Evolutionary conservation across 2,113 vertebrate genomes (phyloP).

Genomic region (Symphodus melops): DNA sequence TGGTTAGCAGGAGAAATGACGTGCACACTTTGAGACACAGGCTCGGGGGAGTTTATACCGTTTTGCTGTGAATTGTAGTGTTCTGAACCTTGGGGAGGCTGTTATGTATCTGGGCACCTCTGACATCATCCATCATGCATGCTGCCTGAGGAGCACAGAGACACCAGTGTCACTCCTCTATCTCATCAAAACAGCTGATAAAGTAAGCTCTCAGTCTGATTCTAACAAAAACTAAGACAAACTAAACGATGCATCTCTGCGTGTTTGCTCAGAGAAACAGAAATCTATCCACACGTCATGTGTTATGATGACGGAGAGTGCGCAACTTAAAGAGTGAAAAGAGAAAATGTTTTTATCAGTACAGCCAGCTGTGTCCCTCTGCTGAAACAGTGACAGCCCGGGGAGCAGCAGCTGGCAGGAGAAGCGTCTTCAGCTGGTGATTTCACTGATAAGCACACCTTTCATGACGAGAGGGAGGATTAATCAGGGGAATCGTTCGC

Average conservation of each 20-base stretch:
- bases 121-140: too few species aligned
- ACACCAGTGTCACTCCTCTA: not conserved
- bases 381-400: not conserved
- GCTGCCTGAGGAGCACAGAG: not conserved
- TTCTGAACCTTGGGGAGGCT: not conserved
- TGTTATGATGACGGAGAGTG: not conserved
- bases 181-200: not conserved
- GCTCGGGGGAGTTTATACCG: not conserved
- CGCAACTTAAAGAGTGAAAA: not conserved
- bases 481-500: constrained; percentile 29
- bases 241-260: not conserved
- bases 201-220: not conserved
- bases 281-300: not conserved
- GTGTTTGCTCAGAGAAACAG: not conserved
- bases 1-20: not conserved
- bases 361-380: constrained; percentile 14
- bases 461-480: constrained; percentile 24
- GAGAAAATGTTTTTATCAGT: not conserved
- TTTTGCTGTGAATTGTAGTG: not conserved
- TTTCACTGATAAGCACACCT: constrained; percentile 21
- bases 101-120: not conserved
- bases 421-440: constrained; percentile 10
- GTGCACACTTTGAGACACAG: not conserved
- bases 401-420: constrained; percentile 5
- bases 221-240: too few species aligned